These are phyloP conservation scores for Callithrix jacchus DNA, from an alignment of 2,113 vertebrate species.

Conservation along the genomic window DNA sequence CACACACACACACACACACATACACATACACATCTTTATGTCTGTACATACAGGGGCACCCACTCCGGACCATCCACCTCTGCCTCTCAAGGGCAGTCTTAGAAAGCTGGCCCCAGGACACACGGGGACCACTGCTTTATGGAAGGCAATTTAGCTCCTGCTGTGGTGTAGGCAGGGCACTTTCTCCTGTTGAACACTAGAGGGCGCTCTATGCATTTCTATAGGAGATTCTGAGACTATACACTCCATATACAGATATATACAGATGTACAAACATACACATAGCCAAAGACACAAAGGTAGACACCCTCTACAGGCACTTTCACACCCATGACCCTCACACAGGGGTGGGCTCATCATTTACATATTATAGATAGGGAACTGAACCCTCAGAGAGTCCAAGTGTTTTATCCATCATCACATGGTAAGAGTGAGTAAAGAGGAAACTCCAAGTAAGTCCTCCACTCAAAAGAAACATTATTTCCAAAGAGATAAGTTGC, in stretches of 20 bases:
- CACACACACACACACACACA: background rate
- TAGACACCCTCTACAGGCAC: background rate
- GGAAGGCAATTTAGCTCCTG: background rate
- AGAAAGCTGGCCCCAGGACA: background rate
- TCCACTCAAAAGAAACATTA: background rate
- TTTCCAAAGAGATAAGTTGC: background rate
- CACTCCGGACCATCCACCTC: background rate
- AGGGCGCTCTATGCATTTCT: background rate
- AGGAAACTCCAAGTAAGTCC: background rate
- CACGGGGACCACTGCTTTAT: no score
- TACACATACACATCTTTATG: no score
- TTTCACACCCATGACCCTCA: background rate
- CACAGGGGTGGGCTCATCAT: background rate
- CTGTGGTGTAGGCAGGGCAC: accelerated
- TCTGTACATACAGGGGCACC: no score
- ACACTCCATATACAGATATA: no score
- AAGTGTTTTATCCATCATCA: background rate
- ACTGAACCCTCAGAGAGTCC: background rate
- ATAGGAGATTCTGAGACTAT: background rate
- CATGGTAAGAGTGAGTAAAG: background rate
- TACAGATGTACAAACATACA: background rate
- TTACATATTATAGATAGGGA: background rate
- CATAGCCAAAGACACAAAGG: background rate
- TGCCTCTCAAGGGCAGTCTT: background rate
- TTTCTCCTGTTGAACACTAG: conserved; percentile 39